phyloP scores from a whole-genome alignment of 2,113 vertebrate genomes.

The Plecotus auritus region DNA sequence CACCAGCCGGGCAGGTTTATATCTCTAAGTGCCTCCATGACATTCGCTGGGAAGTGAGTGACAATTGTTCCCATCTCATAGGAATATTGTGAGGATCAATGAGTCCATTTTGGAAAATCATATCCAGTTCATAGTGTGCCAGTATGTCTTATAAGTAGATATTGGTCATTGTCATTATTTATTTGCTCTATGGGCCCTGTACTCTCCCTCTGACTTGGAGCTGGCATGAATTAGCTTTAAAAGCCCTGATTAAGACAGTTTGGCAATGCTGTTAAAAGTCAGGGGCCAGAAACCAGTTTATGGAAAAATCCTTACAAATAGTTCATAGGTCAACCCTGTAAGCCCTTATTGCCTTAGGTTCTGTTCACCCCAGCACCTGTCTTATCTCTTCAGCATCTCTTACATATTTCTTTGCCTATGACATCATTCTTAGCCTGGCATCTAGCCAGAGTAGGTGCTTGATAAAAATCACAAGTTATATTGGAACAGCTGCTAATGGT shows the following conservation, averaged over 20 bases:
- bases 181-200: fast-evolving
- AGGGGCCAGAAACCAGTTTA: background rate
- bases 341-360: background rate
- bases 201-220: background rate
- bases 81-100: background rate
- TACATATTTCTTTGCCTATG: background rate
- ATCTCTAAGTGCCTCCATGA: fast-evolving
- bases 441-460: background rate
- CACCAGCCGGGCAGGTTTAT: too few relatives aligned
- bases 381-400: background rate
- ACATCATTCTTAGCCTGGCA: background rate
- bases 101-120: background rate
- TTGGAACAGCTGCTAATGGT: too few relatives aligned
- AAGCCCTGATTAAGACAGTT: too few relatives aligned
- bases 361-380: background rate
- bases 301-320: background rate
- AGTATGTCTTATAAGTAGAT: background rate
- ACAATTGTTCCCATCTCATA: fast-evolving
- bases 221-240: background rate
- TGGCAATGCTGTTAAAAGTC: background rate
- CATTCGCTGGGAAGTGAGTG: background rate
- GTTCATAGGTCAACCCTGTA: background rate
- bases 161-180: background rate
- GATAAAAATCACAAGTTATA: too few relatives aligned
- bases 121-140: background rate